Base-by-base conservation (phyloP, 1,140 invertebrate species). In the Acromyrmex charruanus region DNA sequence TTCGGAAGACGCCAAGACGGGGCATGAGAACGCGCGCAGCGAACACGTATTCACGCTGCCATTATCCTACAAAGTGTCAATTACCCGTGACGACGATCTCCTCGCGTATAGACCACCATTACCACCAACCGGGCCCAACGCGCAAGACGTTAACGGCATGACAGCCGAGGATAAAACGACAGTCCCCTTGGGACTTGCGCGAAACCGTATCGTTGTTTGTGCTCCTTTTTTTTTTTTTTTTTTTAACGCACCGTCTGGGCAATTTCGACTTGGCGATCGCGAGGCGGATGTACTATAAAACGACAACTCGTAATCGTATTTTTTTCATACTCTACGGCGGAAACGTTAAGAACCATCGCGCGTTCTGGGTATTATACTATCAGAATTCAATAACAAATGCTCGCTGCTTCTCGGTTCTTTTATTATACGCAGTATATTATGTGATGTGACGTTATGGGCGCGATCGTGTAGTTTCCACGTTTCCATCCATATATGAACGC, bases 61-160 rank as follows among this genome's bases (percentile, higher is more conserved):
- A 91, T 91, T 91, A 91, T 87, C 90, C 80, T 87, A 87, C 89
- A 91, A 91, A 91, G 89, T 87, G 89, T 91, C 90, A 84, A 91
- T 91, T 91, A 91, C 63, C 80, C 87, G 79, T 82, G 87, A 77
- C 87, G 87, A 84, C 89, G 89, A 79, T 90, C 71, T 84, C 66
- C 59, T 84, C 85, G 61, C 79, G 72, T 61, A 72, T 35, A 74
- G 65, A 35, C 85, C 86, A 71, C 16, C 85, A 74, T 87, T 89
- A 84, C 71, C 77, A 53, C n/a, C 77, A 55, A 61, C 49, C 4
- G 44, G 84, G 25, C 44, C 74, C 28, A 58, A 53, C 44, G 63
- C 28, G 44, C 61, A n/a, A 58, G 72, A 87, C 81, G 77, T 87
- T 89, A 69, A 61, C 68, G 53, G 31, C 71, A 4, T 61, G 71